Evolutionary conservation across 1,140 invertebrate genomes (phyloP).

Genomic region (Brachionus koreanus): DNA sequence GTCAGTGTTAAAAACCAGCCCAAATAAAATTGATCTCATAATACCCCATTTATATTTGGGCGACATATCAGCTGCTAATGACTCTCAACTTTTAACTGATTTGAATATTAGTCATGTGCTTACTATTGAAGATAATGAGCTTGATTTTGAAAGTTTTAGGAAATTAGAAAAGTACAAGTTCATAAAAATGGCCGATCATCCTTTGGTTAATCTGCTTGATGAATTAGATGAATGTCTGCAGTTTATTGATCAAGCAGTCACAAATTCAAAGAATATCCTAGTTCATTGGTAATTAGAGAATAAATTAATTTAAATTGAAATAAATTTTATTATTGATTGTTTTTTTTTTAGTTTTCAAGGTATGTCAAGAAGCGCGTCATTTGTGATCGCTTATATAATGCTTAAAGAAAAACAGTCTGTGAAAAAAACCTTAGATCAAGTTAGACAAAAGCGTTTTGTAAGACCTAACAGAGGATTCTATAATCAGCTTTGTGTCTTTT

Average conservation of each 20-base stretch:
- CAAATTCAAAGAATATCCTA: conserved; percentile 6
- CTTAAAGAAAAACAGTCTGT: background rate
- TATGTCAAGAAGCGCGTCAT: background rate
- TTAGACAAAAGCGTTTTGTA: background rate
- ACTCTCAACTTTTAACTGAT: background rate
- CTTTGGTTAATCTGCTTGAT: background rate
- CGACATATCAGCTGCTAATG: background rate
- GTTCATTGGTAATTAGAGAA: conserved; percentile 6
- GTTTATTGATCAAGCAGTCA: background rate
- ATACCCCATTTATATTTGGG: background rate
- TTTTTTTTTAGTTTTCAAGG: background rate
- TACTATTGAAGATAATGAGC: background rate
- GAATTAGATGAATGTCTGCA: background rate
- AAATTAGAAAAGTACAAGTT: conserved; percentile 13
- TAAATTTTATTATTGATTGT: too few species aligned
- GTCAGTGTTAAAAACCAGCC: background rate
- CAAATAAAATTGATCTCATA: background rate
- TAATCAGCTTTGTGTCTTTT: background rate
- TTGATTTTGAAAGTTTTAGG: background rate
- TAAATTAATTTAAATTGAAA: too few species aligned
- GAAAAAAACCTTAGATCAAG: background rate
- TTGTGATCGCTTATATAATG: conserved; percentile 19
- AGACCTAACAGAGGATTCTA: background rate
- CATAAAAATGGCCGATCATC: background rate
- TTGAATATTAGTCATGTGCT: background rate